Conservation (phyloP, 2,888 invertebrate genomes). For the Acleris cristana region DNA sequence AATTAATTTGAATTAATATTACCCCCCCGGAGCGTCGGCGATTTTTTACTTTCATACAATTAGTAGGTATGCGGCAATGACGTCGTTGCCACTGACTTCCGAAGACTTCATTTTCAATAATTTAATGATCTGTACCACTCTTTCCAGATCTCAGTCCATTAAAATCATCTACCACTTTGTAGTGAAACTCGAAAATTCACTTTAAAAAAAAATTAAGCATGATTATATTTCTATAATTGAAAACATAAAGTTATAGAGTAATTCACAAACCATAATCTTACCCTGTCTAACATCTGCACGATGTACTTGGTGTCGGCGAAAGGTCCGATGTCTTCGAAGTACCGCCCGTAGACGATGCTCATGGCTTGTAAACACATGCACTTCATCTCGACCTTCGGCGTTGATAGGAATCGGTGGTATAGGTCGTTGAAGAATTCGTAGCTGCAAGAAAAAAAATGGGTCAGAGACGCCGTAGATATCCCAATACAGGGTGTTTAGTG, state of each 20-base stretch:
- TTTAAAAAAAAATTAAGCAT: no score
- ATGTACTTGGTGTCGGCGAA: constrained; percentile 99
- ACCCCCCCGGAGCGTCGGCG: no score
- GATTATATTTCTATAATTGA: no score
- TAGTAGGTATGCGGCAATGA: no score
- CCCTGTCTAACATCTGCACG: constrained; percentile 96
- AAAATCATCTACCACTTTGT: no score
- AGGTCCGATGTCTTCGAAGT: constrained; percentile 97
- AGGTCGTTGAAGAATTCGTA: constrained; percentile 99
- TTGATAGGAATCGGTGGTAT: constrained; percentile 98
- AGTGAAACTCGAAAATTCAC: no score
- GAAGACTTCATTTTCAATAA: no score
- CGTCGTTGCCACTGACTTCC: no score
- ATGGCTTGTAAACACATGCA: constrained; percentile 99
- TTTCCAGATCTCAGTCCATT: no score
- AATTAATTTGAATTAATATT: no score
- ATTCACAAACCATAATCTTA: constrained; percentile 63
- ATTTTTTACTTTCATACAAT: no score
- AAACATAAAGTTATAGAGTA: not conserved
- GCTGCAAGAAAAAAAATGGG: constrained; percentile 71
- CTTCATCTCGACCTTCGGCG: constrained; percentile 96
- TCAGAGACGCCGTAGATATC: constrained; percentile 24
- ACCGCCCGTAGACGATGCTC: constrained; percentile 98
- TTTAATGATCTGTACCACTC: no score
- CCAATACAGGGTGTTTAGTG: not conserved